Evolutionary conservation across 1,140 invertebrate species (phyloP).

Genomic region (Procambarus virginalis): DNA sequence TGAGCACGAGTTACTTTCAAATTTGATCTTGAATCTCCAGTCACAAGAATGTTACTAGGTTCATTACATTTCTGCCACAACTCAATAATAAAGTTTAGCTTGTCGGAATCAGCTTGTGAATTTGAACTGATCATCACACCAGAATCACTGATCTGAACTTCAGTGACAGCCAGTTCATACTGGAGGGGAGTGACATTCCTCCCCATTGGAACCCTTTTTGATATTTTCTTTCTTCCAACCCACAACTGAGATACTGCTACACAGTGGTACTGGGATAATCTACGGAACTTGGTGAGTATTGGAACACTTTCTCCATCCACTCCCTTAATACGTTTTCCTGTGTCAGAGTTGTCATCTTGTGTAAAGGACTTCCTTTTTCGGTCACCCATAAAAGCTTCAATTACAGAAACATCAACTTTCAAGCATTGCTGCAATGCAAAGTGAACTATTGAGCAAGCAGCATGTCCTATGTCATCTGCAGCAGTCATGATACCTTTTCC

Average conservation of each 20-base stretch:
- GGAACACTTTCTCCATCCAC: constrained; percentile 31
- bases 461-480: constrained; percentile 41
- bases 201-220: constrained; percentile 31
- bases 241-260: constrained; percentile 19
- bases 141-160: constrained; percentile 5
- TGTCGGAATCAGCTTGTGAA: neutral
- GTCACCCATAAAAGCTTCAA: neutral
- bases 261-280: constrained; percentile 34
- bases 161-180: constrained; percentile 46
- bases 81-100: constrained; percentile 21
- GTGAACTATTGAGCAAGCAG: constrained; percentile 41
- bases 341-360: constrained; percentile 8
- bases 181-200: constrained; percentile 34
- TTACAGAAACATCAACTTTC: constrained; percentile 37
- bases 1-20: constrained; percentile 2
- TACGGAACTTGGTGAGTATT: constrained; percentile 11
- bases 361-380: constrained; percentile 27
- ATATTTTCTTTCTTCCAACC: constrained; percentile 44
- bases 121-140: neutral
- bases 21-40: constrained; percentile 15
- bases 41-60: constrained; percentile 33
- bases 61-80: constrained; percentile 45
- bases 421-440: constrained; percentile 50
- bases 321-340: constrained; percentile 24
- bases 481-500: constrained; percentile 18